Percentiles rank a stretch among this genome's conserved stretches.
These are phyloP conservation scores for Grammatotria lemairii DNA, from an alignment of 2,113 vertebrate genomes.

Conservation along the genomic window DNA sequence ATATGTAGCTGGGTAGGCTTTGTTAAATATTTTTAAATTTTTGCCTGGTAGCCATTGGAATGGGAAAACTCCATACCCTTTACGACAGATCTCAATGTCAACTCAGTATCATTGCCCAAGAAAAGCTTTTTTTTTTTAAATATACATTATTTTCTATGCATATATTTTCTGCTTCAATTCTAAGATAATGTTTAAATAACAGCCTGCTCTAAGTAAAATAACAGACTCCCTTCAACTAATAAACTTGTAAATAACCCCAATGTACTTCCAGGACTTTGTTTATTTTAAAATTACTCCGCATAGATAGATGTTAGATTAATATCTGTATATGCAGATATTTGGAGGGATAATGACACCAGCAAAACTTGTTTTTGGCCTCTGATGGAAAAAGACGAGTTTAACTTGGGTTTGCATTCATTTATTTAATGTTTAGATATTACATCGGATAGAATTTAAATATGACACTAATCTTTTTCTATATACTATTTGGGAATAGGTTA, in stretches of 20 bases:
- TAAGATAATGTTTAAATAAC: not conserved
- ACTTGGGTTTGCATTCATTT: not conserved
- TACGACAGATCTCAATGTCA: not conserved
- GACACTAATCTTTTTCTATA: not conserved
- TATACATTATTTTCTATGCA: not conserved
- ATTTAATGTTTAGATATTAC: not conserved
- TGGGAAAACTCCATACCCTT: not conserved
- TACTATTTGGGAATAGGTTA: not conserved
- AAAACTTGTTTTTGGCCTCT: not conserved
- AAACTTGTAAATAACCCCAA: not conserved
- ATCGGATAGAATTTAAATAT: not conserved
- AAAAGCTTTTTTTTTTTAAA: rapidly evolving
- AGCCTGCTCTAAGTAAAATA: not conserved
- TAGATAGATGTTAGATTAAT: not conserved
- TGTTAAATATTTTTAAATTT: not conserved
- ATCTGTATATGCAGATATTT: not conserved
- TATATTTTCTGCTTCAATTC: not conserved
- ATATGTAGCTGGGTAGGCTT: not conserved
- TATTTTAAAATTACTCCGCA: not conserved
- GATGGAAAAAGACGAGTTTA: not conserved
- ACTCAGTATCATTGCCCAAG: not conserved
- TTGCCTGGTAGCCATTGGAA: not conserved
- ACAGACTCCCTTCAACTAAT: not conserved
- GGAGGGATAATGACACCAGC: not conserved
- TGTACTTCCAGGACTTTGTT: not conserved